Percentiles rank a stretch among this genome's conserved stretches.
Conservation (phyloP, 2,797 vertebrate species). For the Trematomus bernacchii region DNA sequence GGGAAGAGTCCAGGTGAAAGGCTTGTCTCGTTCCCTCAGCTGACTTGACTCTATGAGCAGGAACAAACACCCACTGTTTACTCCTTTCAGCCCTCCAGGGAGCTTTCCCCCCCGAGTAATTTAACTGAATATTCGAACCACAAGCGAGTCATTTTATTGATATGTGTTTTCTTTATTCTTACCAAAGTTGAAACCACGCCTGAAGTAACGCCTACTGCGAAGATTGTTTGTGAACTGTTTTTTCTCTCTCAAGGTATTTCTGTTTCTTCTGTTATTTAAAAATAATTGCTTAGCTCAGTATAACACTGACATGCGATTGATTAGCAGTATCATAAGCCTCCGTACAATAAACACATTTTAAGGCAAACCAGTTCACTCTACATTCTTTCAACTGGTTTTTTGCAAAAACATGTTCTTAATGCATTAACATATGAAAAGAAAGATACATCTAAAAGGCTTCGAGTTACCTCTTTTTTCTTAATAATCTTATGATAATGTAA, state of each 20-base stretch:
- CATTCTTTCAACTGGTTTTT: neutral
- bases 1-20: constrained; percentile 56
- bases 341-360: neutral
- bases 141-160: constrained; percentile 62
- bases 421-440: constrained; percentile 2
- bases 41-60: constrained; percentile 31
- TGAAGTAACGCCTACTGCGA: constrained; percentile 12
- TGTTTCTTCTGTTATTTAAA: constrained; percentile 1
- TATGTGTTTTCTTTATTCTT: constrained; percentile 47
- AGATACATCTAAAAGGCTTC: neutral
- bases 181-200: constrained; percentile 38
- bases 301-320: neutral
- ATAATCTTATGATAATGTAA: constrained; percentile 13
- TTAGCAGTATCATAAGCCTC: neutral
- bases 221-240: neutral
- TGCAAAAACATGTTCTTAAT: neutral
- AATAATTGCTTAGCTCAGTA: neutral
- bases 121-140: constrained; percentile 45
- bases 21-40: constrained; percentile 51
- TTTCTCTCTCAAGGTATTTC: neutral
- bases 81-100: constrained; percentile 32
- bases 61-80: constrained; percentile 45
- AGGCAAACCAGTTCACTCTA: neutral
- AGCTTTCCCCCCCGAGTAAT: constrained; percentile 26
- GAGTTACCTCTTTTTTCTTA: neutral